Evolutionary conservation across 23 tunicate genomes (phyloP).

Genomic region (Halocynthia aurantium): DNA sequence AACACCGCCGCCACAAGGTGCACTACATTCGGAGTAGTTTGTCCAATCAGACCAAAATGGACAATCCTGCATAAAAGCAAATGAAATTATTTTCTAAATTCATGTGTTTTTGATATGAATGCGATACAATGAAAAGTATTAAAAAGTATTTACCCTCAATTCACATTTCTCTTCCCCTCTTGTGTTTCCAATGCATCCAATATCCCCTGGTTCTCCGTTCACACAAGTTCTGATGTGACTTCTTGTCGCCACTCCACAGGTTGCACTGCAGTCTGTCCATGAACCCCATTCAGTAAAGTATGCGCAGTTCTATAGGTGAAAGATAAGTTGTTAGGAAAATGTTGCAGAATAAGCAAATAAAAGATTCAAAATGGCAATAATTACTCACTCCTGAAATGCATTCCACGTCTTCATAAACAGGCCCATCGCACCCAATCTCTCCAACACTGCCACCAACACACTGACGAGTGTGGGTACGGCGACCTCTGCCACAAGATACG

Average conservation of each 20-base stretch:
- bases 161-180: constrained; percentile 31
- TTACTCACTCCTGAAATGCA: constrained; percentile 54
- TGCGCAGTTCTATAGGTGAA: constrained; percentile 8
- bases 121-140: not conserved
- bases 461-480: constrained; percentile 20
- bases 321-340: not conserved
- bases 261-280: constrained; percentile 42
- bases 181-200: constrained; percentile 5
- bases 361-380: not conserved
- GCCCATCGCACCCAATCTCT: constrained; percentile 49
- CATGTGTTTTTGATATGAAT: not conserved
- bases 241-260: constrained; percentile 58
- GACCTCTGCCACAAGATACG: constrained; percentile 78
- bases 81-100: not conserved
- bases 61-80: constrained; percentile 25
- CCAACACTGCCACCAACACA: constrained; percentile 63
- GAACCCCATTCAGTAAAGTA: constrained; percentile 32
- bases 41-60: constrained; percentile 70
- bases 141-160: not conserved
- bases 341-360: not conserved
- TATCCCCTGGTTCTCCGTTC: constrained; percentile 24
- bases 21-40: constrained; percentile 41
- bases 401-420: constrained; percentile 15
- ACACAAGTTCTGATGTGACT: constrained; percentile 26
- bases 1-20: constrained; percentile 57